Conservation (phyloP, 2,113 vertebrate species). For the Sebastes fasciatus region DNA sequence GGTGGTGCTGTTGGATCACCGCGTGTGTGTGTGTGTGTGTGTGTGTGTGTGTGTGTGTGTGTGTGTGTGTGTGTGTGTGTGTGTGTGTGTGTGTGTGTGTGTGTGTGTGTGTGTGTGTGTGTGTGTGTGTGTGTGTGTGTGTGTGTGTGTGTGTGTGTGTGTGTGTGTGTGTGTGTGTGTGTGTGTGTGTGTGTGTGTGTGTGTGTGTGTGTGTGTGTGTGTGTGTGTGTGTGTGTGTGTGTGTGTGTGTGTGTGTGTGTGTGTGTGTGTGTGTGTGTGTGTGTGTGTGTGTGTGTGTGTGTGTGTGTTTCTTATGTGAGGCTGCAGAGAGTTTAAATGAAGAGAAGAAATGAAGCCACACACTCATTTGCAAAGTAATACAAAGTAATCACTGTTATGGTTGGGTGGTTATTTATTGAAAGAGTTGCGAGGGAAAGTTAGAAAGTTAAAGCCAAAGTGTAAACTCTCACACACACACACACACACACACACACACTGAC, state of each 20-base stretch:
- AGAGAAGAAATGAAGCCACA: slow-evolving; percentile 15
- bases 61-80: neutral
- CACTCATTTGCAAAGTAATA: slow-evolving; percentile 48
- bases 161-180: neutral
- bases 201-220: too few relatives aligned
- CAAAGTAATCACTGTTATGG: slow-evolving; percentile 39
- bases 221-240: too few relatives aligned
- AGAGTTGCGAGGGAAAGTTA: slow-evolving; percentile 16
- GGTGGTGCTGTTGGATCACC: slow-evolving; percentile 61
- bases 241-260: too few relatives aligned
- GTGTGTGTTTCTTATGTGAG: neutral
- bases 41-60: neutral
- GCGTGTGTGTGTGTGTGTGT: neutral
- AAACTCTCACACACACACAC: slow-evolving; percentile 23
- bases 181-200: too few relatives aligned
- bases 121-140: neutral
- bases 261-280: too few relatives aligned
- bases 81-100: neutral
- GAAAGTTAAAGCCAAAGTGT: slow-evolving; percentile 22
- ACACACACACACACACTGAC: slow-evolving; percentile 2
- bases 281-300: neutral
- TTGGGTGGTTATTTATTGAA: slow-evolving; percentile 33
- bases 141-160: neutral
- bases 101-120: neutral
- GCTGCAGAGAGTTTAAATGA: neutral